phyloP scores from a whole-genome alignment of 1,140 invertebrate genomes.

The Heliconius hewitsoni region DNA sequence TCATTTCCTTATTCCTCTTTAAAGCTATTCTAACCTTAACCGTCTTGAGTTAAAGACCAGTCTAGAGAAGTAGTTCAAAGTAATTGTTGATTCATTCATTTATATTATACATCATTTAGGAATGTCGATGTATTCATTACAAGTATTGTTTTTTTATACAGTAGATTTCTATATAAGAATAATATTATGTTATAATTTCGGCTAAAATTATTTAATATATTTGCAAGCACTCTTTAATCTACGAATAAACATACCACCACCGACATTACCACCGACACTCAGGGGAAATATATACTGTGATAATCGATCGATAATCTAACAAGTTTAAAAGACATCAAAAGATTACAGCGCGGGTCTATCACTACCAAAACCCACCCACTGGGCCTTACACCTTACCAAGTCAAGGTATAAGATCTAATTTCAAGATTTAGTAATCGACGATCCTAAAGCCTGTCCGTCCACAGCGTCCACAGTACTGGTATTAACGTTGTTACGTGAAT shows the following conservation, averaged over 20 bases:
- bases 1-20: conserved; percentile 1
- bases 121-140: not conserved
- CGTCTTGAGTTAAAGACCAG: not conserved
- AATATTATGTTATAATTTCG: not conserved
- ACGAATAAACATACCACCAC: no score
- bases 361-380: no score
- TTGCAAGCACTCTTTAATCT: no score
- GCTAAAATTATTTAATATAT: not conserved
- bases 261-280: no score
- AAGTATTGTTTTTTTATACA: not conserved
- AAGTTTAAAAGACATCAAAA: no score
- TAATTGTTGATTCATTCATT: not conserved
- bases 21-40: conserved; percentile 7
- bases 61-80: not conserved
- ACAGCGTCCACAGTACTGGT: not conserved
- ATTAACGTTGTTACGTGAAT: not conserved
- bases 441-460: not conserved
- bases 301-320: no score
- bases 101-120: not conserved
- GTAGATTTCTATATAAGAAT: not conserved
- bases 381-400: no score
- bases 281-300: no score
- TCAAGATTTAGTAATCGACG: not conserved
- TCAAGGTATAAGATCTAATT: no score
- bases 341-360: no score